Conservation (phyloP, 1,140 invertebrate genomes). For the Apis laboriosa region DNA sequence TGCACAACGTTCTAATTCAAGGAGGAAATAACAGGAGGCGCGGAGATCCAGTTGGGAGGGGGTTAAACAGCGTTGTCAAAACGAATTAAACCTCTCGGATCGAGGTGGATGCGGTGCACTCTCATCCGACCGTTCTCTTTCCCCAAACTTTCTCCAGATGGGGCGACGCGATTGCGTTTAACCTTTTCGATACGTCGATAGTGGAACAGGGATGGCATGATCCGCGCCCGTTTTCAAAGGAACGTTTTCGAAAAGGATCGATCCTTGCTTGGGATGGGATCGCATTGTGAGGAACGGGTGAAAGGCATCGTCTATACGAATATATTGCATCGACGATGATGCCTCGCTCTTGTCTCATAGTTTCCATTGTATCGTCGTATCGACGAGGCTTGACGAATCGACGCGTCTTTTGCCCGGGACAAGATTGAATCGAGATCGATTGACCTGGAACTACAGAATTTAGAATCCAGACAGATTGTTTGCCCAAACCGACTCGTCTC, state of each 20-base stretch:
- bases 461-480: neutral
- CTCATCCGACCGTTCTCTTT: slow-evolving; percentile 29
- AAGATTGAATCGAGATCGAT: slow-evolving; percentile 10
- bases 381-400: slow-evolving; percentile 17
- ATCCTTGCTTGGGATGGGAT: neutral
- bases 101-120: slow-evolving; percentile 38
- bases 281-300: slow-evolving; percentile 38
- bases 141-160: slow-evolving; percentile 22
- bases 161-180: slow-evolving; percentile 23
- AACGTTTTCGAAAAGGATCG: slow-evolving; percentile 10
- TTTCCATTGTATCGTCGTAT: slow-evolving; percentile 1
- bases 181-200: slow-evolving; percentile 42
- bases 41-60: slow-evolving; percentile 29
- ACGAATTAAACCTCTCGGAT: slow-evolving; percentile 65
- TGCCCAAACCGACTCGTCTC: neutral
- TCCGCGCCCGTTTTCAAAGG: slow-evolving; percentile 2
- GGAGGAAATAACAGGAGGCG: slow-evolving; percentile 53
- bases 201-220: neutral
- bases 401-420: neutral
- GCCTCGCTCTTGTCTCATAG: neutral
- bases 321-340: neutral
- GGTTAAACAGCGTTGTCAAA: slow-evolving; percentile 69
- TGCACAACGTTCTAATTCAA: slow-evolving; percentile 55
- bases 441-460: neutral
- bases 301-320: slow-evolving; percentile 11